Evolutionary conservation across 2,888 invertebrate species (phyloP).

Genomic region (Pollenia griseotomentosa): DNA sequence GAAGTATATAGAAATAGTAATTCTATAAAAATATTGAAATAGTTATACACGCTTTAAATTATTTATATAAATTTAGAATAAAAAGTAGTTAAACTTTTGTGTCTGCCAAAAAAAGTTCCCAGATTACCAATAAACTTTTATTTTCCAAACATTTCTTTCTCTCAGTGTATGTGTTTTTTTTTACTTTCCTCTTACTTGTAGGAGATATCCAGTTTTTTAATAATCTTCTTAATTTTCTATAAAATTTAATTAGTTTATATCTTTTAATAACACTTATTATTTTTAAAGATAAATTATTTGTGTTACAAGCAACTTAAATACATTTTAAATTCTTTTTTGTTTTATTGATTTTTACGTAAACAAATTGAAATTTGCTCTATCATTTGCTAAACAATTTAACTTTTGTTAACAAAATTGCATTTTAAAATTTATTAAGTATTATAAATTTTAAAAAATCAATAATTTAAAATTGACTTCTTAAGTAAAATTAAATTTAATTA

Average conservation of each 20-base stretch:
- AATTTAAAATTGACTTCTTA: constrained; percentile 13
- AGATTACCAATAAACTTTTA: too few relatives aligned
- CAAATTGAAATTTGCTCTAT: constrained; percentile 18
- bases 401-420: not conserved
- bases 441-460: not conserved
- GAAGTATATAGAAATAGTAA: too few relatives aligned
- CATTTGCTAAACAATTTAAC: constrained; percentile 41
- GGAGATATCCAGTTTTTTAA: not conserved
- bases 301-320: not conserved
- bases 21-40: too few relatives aligned
- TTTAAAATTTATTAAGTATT: not conserved
- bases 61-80: too few relatives aligned
- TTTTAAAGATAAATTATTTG: not conserved
- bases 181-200: too few relatives aligned
- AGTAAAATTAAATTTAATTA: constrained; percentile 2
- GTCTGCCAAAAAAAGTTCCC: too few relatives aligned
- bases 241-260: not conserved
- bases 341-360: constrained; percentile 33
- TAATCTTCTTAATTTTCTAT: not conserved
- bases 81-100: too few relatives aligned
- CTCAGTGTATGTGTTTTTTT: not conserved
- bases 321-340: not conserved
- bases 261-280: not conserved
- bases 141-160: not conserved
- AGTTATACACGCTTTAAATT: too few relatives aligned